These are phyloP conservation scores for Albula glossodonta DNA, from an alignment of 2,113 vertebrate species.

Conservation along the genomic window DNA sequence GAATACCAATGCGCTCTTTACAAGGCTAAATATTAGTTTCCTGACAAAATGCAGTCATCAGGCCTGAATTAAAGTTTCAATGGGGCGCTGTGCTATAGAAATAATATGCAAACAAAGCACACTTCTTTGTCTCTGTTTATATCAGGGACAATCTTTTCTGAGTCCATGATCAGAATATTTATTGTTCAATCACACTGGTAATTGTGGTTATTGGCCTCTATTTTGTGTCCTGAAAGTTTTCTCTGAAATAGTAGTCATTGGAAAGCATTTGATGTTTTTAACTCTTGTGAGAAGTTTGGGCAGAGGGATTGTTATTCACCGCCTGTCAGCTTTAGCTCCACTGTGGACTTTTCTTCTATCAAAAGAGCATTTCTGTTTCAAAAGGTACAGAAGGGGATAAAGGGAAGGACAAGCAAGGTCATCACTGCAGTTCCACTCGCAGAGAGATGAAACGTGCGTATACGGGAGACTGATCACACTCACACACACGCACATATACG, in stretches of 20 bases:
- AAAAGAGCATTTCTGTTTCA: neutral
- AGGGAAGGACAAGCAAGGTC: neutral
- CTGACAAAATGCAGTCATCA: neutral
- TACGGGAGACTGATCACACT: conserved; percentile 16
- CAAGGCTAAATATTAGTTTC: neutral
- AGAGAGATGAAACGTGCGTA: neutral
- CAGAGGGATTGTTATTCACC: neutral
- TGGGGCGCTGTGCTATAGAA: neutral
- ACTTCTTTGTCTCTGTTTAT: neutral
- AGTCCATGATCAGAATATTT: neutral
- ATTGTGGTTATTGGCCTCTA: neutral
- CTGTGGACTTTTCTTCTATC: neutral
- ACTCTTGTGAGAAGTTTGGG: neutral
- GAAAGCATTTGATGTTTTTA: neutral
- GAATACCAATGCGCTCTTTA: neutral
- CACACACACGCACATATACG: neutral
- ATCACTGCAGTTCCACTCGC: neutral
- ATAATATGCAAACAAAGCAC: neutral
- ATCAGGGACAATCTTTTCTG: neutral
- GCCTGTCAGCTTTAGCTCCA: neutral
- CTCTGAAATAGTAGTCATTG: neutral
- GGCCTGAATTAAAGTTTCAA: neutral
- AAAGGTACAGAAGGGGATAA: neutral
- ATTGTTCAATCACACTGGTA: neutral
- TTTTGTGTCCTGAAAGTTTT: neutral